phyloP scores from a whole-genome alignment of 2,113 vertebrate species.

The Muntiacus muntjak region DNA sequence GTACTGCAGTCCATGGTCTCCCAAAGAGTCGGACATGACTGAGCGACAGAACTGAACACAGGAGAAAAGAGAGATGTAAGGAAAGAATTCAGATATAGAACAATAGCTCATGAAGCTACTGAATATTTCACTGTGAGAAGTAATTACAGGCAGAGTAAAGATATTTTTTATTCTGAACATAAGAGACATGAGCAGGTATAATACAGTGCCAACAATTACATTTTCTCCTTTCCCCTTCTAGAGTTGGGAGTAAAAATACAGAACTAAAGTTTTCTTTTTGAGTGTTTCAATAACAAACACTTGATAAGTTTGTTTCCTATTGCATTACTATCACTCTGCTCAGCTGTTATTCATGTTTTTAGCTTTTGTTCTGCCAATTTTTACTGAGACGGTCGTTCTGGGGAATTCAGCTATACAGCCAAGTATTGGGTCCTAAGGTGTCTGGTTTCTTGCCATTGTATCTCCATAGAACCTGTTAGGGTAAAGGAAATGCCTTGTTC shows the following conservation, averaged over 20 bases:
- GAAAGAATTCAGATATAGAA: not conserved
- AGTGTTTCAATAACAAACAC: not conserved
- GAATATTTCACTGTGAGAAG: not conserved
- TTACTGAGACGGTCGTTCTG: slow-evolving; percentile 90
- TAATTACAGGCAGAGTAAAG: not conserved
- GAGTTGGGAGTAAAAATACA: not conserved
- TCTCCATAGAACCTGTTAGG: not conserved
- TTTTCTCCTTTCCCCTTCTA: not conserved
- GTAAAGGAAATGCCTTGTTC: not conserved
- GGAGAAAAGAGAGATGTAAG: not conserved
- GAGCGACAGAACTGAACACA: not conserved
- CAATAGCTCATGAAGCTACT: not conserved
- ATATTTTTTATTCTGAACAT: not conserved
- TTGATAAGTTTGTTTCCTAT: not conserved
- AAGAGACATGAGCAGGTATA: not conserved
- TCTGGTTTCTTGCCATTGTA: not conserved
- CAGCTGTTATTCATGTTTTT: not conserved
- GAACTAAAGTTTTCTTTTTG: not conserved
- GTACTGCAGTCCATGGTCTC: not conserved
- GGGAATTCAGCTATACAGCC: slow-evolving; percentile 85
- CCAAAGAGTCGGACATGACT: not conserved
- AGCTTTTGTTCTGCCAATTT: not conserved
- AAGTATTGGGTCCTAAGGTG: not conserved
- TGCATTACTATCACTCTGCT: not conserved
- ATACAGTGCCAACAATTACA: not conserved